Conservation (phyloP, 2,888 invertebrate species). For the Xestia rhomboidea region DNA sequence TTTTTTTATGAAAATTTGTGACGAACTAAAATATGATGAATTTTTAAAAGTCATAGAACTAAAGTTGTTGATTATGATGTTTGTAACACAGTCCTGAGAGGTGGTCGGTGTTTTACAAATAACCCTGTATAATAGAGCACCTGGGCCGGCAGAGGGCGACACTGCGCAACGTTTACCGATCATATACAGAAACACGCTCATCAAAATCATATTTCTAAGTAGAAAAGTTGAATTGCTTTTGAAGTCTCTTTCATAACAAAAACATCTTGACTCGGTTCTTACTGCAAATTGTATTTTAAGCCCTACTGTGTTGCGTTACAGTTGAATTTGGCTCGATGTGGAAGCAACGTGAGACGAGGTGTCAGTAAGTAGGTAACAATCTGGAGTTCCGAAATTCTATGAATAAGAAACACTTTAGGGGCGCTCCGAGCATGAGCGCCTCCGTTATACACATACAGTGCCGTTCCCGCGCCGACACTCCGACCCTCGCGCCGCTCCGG, state of each 20-base stretch:
- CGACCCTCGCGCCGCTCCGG: background rate
- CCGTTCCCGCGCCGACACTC: background rate
- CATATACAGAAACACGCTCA: conserved; percentile 65
- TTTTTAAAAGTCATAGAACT: too few species aligned
- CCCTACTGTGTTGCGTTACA: conserved; percentile 18
- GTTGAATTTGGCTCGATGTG: conserved; percentile 22
- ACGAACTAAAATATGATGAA: too few species aligned
- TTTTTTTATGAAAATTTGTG: too few species aligned
- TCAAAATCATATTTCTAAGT: conserved; percentile 73
- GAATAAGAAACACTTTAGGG: conserved; percentile 73
- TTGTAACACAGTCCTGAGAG: too few species aligned
- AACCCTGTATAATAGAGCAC: background rate
- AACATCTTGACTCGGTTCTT: conserved; percentile 44
- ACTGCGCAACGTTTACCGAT: conserved; percentile 62
- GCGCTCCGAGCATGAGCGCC: conserved; percentile 43
- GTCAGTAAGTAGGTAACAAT: conserved; percentile 65
- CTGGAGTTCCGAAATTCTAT: conserved; percentile 71
- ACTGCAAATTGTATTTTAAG: conserved; percentile 24
- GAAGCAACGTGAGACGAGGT: conserved; percentile 30
- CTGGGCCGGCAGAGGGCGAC: conserved; percentile 2
- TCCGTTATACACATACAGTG: conserved; percentile 34
- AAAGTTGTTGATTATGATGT: too few species aligned
- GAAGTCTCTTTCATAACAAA: conserved; percentile 58
- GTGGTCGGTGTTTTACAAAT: too few species aligned
- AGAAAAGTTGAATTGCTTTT: conserved; percentile 76